phyloP scores from a whole-genome alignment of 2,888 invertebrate genomes.

The Latheticus oryzae region DNA sequence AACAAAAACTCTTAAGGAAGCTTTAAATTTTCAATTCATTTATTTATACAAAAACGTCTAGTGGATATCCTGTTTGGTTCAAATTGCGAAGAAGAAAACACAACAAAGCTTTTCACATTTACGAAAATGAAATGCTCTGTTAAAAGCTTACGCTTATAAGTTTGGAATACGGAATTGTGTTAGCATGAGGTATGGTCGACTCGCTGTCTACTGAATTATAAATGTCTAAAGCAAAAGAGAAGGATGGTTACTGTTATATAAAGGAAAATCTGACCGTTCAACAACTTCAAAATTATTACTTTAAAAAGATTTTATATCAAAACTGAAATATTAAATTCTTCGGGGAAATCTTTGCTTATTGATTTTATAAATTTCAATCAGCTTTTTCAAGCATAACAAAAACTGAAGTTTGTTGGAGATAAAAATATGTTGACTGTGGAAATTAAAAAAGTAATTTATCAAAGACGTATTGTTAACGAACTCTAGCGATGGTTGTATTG shows the following conservation, averaged over 20 bases:
- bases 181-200: constrained; percentile 9
- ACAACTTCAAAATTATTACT: too few relatives aligned
- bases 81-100: constrained; percentile 15
- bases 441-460: constrained; percentile 17
- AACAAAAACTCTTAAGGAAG: constrained; percentile 5
- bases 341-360: too few relatives aligned
- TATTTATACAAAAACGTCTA: constrained; percentile 17
- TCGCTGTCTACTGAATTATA: constrained; percentile 6
- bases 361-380: constrained; percentile 5
- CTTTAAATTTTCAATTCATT: constrained; percentile 16
- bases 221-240: too few relatives aligned
- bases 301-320: too few relatives aligned
- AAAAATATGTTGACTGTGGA: constrained; percentile 3
- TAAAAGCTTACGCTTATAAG: constrained; percentile 18
- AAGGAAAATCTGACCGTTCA: too few relatives aligned
- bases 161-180: constrained; percentile 20
- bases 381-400: not conserved
- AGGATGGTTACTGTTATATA: too few relatives aligned
- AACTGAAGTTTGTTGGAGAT: not conserved
- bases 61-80: constrained; percentile 16
- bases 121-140: constrained; percentile 25
- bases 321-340: too few relatives aligned
- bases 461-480: not conserved
- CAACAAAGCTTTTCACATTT: constrained; percentile 15
- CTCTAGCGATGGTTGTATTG: constrained; percentile 1